Evolutionary conservation across 2,113 vertebrate species (phyloP), one percentile per base, ranked within the genome.

Genomic region (Melanotaenia duboulayi): DNA sequence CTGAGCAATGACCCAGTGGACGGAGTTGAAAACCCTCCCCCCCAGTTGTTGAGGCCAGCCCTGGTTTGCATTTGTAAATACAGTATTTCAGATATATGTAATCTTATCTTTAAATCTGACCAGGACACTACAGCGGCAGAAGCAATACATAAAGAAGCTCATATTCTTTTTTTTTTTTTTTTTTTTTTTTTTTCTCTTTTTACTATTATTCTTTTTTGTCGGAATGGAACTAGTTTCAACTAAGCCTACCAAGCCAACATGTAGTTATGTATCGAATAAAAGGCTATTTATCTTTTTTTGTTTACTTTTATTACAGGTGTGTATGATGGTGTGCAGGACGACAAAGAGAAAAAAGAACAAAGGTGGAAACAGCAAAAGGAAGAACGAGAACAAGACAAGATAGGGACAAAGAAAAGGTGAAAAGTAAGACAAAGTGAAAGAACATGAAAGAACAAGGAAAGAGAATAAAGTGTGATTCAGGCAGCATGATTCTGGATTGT

Each of bases 11-110:
- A 20, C 56, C 17, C 35, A 0, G 58, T n/a, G 81, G 81, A 86
- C 70, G 58, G 76, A 78, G 67, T 52, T 13, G 12, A 65, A 23
- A 4, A 12, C 37, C 24, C 14, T 23, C 16, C 14, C 16, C 23
- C 32, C 7, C 37, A 4, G 50, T 22, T 1, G 64, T 72, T 82
- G 85, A 89, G 88, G 82, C 83, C 83, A 87, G 74, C 85, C 83
- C 90, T 84, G 83, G 57, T 75, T 65, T 77, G 85, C 83, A 52
- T 80, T 85, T 83, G 88, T 87, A 84, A 87, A 87, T 87, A 91
- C 84, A 91, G 89, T 90, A 87, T 90, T 89, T 88, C 68, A 87
- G 88, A 90, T 91, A 92, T 87, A 93, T 83, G 91, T 87, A 50
- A 74, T 85, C 76, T 68, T 80, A 83, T 84, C 74, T 87, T 84